Evolutionary conservation across 2,888 invertebrate species (phyloP).

Genomic region (Mallateleia sp.): DNA sequence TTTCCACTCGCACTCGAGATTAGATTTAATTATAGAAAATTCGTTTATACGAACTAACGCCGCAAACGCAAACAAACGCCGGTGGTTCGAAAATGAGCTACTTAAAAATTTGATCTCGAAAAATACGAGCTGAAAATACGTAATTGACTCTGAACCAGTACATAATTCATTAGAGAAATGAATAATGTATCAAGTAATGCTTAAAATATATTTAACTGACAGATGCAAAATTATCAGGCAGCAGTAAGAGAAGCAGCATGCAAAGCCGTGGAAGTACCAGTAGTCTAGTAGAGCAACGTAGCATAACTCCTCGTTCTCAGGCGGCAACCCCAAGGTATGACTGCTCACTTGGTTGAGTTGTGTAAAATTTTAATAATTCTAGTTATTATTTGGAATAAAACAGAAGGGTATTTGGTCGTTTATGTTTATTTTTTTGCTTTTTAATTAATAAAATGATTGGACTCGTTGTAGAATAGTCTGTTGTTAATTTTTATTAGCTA

Average conservation of each 20-base stretch:
- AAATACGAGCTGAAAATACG: neutral
- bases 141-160: conserved; percentile 28
- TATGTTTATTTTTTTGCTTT: no score
- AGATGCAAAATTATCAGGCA: conserved; percentile 94
- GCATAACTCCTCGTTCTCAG: conserved; percentile 97
- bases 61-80: no score
- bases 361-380: no score
- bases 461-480: no score
- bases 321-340: conserved; percentile 97
- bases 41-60: neutral
- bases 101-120: neutral
- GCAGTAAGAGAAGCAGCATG: conserved; percentile 97
- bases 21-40: conserved; percentile 1
- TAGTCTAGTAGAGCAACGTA: conserved; percentile 94
- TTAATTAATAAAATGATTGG: no score
- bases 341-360: no score
- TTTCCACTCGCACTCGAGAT: conserved; percentile 6
- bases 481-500: no score
- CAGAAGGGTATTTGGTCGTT: no score
- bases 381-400: no score
- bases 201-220: conserved; percentile 85
- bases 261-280: conserved; percentile 98
- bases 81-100: no score
- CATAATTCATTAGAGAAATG: conserved; percentile 40
- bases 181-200: conserved; percentile 51